Evolutionary conservation across 2,797 vertebrate genomes (phyloP), one percentile per base, ranked within the genome.

Genomic region (Leuciscus waleckii): DNA sequence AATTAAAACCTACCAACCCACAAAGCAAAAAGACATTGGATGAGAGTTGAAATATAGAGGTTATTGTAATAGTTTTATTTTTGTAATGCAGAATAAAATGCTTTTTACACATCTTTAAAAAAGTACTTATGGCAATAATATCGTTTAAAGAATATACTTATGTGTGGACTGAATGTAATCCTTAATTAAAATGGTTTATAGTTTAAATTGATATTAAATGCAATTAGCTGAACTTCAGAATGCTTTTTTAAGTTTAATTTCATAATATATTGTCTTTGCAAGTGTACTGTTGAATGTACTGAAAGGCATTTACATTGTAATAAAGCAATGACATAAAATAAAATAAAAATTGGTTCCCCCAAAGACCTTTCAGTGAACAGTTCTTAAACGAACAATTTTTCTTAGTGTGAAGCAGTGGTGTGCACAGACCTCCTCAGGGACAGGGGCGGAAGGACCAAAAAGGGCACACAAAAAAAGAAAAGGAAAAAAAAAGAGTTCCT

Each of bases 1-100:
- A 89, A 90, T 87, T 54, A 81, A 83, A 86, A 90, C 87, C 90
- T 90, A 90, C 69, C 79, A 63, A 82, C 58, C 86, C 4, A 54
- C 26, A 58, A 70, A 78, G 49, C 65, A 29, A 79, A 49, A 79
- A 21, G 17, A 21, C 56, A 35, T 37, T 35, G 29, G 19, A n/a
- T 43, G 16, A 29, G 37, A 26, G 16, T 43, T 63, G n/a, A 78
- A 78, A 78, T 58, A 58, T 26, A 23, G 32, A n/a, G 54, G 2
- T 26, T 61, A 43, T 61, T 26, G 13, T 58, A n/a, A 39, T 39
- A 14, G 35, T n/a, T 37, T 16, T 39, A 16, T 17, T 61, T 78
- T 78, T 39, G 21, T 32, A 56, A 13, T n/a, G 32, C 21, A 56
- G 19, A 29, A 32, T 23, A 21, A 49, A 49, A 49, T 49, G 46